Evolutionary conservation across 2,888 invertebrate species (phyloP).

Genomic region (Abrostola tripartita): DNA sequence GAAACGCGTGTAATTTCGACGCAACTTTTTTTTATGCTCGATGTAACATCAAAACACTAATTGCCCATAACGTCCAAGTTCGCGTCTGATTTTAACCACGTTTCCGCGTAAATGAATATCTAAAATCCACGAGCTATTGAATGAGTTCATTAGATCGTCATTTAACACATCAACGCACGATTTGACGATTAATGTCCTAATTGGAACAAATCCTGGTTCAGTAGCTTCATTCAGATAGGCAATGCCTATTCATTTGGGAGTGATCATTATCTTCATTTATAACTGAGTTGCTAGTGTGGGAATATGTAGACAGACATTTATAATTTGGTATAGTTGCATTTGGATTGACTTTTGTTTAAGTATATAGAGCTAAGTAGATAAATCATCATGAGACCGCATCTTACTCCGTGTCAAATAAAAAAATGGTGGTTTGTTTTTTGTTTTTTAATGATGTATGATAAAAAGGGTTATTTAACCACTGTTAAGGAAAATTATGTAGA

Average conservation of each 20-base stretch:
- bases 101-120: constrained; percentile 22
- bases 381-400: no score
- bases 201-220: constrained; percentile 32
- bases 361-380: no score
- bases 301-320: not conserved
- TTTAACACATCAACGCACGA: constrained; percentile 29
- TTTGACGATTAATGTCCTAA: constrained; percentile 33
- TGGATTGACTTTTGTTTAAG: not conserved
- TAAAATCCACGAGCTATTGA: constrained; percentile 28
- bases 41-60: constrained; percentile 9
- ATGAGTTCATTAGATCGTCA: constrained; percentile 33
- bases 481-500: no score
- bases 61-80: not conserved
- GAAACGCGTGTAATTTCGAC: not conserved
- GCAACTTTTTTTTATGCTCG: not conserved
- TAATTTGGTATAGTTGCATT: not conserved
- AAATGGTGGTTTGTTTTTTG: no score
- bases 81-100: constrained; percentile 5
- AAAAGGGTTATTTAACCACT: no score
- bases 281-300: not conserved
- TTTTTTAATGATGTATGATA: no score
- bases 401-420: no score
- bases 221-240: constrained; percentile 20
- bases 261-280: constrained; percentile 8
- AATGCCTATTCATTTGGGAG: constrained; percentile 7